Evolutionary conservation across 2,888 invertebrate species (phyloP).

Genomic region (Drosophila recens): DNA sequence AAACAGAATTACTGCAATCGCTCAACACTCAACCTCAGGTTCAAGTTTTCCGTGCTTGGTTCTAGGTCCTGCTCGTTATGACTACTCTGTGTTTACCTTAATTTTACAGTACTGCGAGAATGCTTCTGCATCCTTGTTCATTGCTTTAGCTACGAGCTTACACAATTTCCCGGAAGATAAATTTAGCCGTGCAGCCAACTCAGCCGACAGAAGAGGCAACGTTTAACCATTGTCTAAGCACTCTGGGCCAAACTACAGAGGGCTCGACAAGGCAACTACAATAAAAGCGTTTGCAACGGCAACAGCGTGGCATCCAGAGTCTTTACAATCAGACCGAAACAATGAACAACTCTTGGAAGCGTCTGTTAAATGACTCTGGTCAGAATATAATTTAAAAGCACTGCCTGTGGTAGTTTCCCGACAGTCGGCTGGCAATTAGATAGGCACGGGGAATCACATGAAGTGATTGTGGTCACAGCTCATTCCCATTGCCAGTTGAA

Average conservation of each 20-base stretch:
- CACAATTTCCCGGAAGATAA: constrained; percentile 25
- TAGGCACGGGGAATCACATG: constrained; percentile 5
- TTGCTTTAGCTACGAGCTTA: neutral
- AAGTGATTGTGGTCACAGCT: constrained; percentile 14
- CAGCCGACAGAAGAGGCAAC: constrained; percentile 9
- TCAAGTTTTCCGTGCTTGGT: neutral
- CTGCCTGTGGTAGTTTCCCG: neutral
- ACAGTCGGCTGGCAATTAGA: constrained; percentile 1
- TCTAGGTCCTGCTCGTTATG: neutral
- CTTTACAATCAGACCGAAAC: constrained; percentile 3
- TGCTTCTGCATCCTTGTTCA: neutral
- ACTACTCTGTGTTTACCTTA: neutral
- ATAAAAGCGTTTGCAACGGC: constrained; percentile 1
- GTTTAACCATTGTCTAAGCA: constrained; percentile 21
- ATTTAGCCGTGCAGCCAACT: constrained; percentile 10
- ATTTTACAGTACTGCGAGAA: neutral
- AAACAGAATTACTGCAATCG: neutral
- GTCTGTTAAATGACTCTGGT: constrained; percentile 19
- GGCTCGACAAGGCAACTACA: constrained; percentile 1
- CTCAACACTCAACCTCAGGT: too few species aligned
- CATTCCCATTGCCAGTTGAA: neutral
- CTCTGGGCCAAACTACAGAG: neutral
- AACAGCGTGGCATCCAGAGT: too few species aligned
- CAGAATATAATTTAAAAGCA: constrained; percentile 11
- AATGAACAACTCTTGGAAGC: constrained; percentile 9